Evolutionary conservation across 2,797 vertebrate species (phyloP).

Genomic region (Cuculus canorus): DNA sequence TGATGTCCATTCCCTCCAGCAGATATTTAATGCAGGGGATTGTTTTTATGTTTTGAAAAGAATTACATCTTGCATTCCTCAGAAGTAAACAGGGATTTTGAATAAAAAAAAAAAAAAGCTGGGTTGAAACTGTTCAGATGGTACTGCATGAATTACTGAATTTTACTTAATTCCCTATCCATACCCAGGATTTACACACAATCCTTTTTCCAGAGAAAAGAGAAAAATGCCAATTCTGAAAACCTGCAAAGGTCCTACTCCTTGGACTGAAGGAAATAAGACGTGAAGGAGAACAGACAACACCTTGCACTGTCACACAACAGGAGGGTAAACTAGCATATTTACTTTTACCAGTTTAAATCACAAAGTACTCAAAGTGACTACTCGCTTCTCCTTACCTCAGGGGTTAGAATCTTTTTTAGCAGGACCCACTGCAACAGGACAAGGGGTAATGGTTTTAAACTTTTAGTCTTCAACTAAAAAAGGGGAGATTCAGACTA

Average conservation of each 20-base stretch:
- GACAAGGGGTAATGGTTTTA: neutral
- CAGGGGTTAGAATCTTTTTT: neutral
- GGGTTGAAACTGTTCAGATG: neutral
- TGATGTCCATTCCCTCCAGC: neutral
- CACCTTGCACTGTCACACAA: neutral
- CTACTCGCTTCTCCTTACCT: neutral
- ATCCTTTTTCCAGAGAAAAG: neutral
- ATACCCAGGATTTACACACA: neutral
- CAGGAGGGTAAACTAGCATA: neutral
- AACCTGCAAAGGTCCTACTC: neutral
- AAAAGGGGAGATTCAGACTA: neutral
- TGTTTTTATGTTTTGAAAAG: neutral
- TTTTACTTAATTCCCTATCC: neutral
- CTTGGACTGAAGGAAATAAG: neutral
- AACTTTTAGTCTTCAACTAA: too few species aligned
- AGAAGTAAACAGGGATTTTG: neutral
- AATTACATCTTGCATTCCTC: neutral
- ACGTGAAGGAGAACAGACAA: neutral
- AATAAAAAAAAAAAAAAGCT: neutral
- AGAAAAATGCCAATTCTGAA: neutral
- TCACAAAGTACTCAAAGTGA: neutral
- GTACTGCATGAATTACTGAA: neutral
- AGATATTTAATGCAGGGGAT: neutral
- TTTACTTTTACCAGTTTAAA: neutral
- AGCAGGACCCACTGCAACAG: neutral